Conservation (phyloP, 2,797 vertebrate genomes). For the Neopelma chrysocephalum region DNA sequence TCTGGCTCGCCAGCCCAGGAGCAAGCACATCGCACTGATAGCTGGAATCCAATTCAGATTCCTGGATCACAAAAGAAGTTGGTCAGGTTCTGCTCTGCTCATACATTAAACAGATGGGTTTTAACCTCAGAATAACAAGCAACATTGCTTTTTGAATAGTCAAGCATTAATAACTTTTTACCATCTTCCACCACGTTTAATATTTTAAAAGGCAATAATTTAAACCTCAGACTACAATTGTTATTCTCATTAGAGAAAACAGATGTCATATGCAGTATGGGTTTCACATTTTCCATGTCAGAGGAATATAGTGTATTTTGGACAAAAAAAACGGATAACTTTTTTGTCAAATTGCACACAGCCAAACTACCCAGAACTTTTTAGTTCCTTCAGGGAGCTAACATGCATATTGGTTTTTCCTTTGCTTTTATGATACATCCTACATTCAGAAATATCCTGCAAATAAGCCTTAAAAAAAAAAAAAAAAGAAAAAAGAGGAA, state of each 20-base stretch:
- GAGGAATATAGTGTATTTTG: not conserved
- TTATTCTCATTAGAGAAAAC: not conserved
- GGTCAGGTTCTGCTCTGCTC: not conserved
- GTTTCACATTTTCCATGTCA: constrained; percentile 6
- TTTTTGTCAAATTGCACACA: not conserved
- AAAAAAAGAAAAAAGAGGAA: not conserved
- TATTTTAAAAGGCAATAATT: not conserved
- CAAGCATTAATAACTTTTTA: not conserved
- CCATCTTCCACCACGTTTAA: not conserved
- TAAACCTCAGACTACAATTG: not conserved
- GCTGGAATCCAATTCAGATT: not conserved
- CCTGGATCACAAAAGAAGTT: not conserved
- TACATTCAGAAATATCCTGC: constrained; percentile 81
- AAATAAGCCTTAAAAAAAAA: constrained; percentile 73
- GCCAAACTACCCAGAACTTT: not conserved
- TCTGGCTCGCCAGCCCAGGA: not conserved
- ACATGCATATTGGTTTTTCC: not conserved
- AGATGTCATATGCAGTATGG: not conserved
- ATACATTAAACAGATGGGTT: not conserved
- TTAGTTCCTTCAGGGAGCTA: not conserved
- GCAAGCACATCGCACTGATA: not conserved
- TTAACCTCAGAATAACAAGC: not conserved
- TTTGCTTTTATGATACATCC: constrained; percentile 16
- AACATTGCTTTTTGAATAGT: not conserved
- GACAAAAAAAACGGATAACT: not conserved